Percentiles rank a stretch among this genome's conserved stretches.
phyloP scores from a whole-genome alignment of 2,888 invertebrate species.

The Hirtodrosophila histrioides region DNA sequence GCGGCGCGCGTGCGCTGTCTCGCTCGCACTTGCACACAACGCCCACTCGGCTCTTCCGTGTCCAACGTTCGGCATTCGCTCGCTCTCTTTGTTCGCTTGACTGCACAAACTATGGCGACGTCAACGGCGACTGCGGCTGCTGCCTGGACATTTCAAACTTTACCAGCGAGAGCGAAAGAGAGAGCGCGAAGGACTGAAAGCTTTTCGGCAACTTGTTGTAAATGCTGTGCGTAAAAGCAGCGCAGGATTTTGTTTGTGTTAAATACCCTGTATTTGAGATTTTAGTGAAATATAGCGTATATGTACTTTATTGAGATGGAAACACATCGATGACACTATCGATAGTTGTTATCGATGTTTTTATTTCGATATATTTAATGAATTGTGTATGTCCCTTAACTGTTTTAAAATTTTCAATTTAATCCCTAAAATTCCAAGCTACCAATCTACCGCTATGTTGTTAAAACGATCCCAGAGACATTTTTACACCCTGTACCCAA shows the following conservation, averaged over 20 bases:
- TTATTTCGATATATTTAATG: too few relatives aligned
- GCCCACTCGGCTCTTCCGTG: slow-evolving; percentile 28
- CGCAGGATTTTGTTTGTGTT: too few relatives aligned
- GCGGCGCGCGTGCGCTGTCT: slow-evolving; percentile 54
- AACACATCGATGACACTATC: too few relatives aligned
- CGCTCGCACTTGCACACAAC: slow-evolving; percentile 48
- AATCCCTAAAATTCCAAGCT: too few relatives aligned
- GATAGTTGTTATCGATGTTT: too few relatives aligned
- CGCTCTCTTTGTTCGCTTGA: slow-evolving; percentile 19
- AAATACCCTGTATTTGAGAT: slow-evolving; percentile 42
- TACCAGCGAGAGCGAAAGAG: background rate
- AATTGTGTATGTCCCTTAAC: too few relatives aligned
- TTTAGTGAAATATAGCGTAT: slow-evolving; percentile 33
- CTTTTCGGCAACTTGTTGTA: slow-evolving; percentile 55
- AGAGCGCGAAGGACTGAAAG: slow-evolving; percentile 16
- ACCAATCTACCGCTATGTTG: too few relatives aligned
- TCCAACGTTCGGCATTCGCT: background rate
- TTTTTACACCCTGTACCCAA: too few relatives aligned
- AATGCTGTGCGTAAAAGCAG: slow-evolving; percentile 33
- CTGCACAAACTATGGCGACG: slow-evolving; percentile 54
- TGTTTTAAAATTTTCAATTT: too few relatives aligned
- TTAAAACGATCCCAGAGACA: too few relatives aligned
- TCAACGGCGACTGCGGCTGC: slow-evolving; percentile 29
- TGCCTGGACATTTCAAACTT: slow-evolving; percentile 15
- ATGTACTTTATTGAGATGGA: too few relatives aligned